Conservation (phyloP, 2,797 vertebrate genomes). For the Brotula barbata region DNA sequence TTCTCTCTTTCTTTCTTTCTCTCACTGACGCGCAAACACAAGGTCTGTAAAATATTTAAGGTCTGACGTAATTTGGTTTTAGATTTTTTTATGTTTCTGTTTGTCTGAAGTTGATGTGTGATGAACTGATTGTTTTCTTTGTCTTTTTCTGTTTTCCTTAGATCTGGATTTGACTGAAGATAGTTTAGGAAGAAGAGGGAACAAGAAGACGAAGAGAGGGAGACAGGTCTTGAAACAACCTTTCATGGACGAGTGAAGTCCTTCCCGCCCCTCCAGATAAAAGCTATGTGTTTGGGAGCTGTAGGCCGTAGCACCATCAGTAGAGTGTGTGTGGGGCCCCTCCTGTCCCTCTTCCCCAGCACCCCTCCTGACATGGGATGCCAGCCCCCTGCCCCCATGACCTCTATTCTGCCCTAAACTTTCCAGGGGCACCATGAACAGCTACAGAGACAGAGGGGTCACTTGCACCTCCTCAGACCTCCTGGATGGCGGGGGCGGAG, state of each 20-base stretch:
- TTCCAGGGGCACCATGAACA: constrained; percentile 66
- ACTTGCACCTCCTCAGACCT: constrained; percentile 81
- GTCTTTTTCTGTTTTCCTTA: constrained; percentile 16
- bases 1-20: too few species aligned
- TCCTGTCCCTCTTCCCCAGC: constrained; percentile 52
- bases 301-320: constrained; percentile 57
- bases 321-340: constrained; percentile 59
- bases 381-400: constrained; percentile 56
- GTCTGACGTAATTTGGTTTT: constrained; percentile 5
- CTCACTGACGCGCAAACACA: too few species aligned
- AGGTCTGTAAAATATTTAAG: too few species aligned
- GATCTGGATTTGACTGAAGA: constrained; percentile 33
- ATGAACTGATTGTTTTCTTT: constrained; percentile 7
- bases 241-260: constrained; percentile 55
- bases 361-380: constrained; percentile 74
- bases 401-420: constrained; percentile 65
- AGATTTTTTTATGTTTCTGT: constrained; percentile 13
- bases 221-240: constrained; percentile 1
- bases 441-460: constrained; percentile 78
- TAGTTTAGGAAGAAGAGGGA: constrained; percentile 12
- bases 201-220: too few species aligned
- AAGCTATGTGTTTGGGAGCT: constrained; percentile 71
- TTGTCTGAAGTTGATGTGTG: constrained; percentile 11
- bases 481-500: constrained; percentile 70
- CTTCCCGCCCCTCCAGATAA: constrained; percentile 35